These are phyloP conservation scores for Phrynocephalus guinanensis DNA, from an alignment of 2,797 vertebrate species.

Conservation along the genomic window DNA sequence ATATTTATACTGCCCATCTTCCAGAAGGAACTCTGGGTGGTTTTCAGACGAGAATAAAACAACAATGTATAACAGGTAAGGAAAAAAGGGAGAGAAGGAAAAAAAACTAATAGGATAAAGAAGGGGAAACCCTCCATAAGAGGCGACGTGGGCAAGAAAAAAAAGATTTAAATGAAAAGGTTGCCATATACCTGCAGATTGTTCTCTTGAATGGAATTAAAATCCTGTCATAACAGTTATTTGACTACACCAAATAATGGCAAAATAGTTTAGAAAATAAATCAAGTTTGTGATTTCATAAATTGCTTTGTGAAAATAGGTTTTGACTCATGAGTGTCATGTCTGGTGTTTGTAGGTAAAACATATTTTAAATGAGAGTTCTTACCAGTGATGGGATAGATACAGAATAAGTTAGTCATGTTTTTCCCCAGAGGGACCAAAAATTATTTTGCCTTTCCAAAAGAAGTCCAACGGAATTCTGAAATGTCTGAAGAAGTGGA, in stretches of 20 bases:
- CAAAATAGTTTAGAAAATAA: background rate
- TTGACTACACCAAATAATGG: background rate
- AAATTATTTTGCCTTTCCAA: too few relatives aligned
- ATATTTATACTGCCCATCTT: too few relatives aligned
- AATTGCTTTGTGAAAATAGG: background rate
- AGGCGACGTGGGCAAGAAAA: too few relatives aligned
- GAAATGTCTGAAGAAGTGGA: too few relatives aligned
- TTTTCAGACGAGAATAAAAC: too few relatives aligned
- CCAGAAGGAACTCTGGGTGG: too few relatives aligned
- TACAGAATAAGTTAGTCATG: background rate
- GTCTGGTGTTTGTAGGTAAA: background rate
- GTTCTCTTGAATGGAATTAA: background rate
- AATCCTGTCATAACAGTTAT: background rate
- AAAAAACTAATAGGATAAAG: too few relatives aligned
- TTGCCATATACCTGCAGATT: background rate
- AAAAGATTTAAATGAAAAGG: too few relatives aligned
- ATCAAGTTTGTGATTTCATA: background rate
- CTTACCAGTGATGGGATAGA: background rate
- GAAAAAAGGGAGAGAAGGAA: too few relatives aligned
- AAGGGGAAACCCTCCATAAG: too few relatives aligned
- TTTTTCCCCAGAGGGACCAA: background rate
- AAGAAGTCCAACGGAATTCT: too few relatives aligned
- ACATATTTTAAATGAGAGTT: background rate
- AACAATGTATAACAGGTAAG: too few relatives aligned
- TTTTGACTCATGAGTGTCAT: background rate